Percentiles rank a stretch among this genome's conserved stretches.
Conservation (phyloP, 1,140 invertebrate genomes). For the Lepidurus apus region DNA sequence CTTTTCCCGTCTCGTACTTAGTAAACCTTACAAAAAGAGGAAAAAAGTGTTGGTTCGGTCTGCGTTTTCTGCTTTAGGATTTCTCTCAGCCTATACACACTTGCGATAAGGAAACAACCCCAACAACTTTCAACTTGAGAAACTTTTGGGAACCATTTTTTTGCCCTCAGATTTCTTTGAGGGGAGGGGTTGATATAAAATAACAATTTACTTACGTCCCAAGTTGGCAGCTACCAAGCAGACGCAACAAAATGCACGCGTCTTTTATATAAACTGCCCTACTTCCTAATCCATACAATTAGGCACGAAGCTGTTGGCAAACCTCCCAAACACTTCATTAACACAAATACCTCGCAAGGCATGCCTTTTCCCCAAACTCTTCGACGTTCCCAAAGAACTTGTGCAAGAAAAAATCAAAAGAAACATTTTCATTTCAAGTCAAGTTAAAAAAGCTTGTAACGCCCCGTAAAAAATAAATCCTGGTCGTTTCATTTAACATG, state of each 20-base stretch:
- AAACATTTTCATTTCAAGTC: background rate
- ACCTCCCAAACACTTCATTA: constrained; percentile 18
- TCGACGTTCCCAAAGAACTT: background rate
- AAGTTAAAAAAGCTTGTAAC: background rate
- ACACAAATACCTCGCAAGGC: background rate
- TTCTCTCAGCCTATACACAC: no score
- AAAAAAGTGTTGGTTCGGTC: background rate
- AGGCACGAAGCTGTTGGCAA: constrained; percentile 8
- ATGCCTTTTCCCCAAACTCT: background rate
- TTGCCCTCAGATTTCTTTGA: no score
- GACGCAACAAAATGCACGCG: background rate
- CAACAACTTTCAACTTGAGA: no score
- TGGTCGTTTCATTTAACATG: background rate
- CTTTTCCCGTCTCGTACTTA: background rate
- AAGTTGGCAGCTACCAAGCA: background rate
- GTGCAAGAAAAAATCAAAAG: background rate
- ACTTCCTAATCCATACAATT: constrained; percentile 22
- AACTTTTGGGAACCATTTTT: no score
- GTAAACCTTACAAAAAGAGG: background rate
- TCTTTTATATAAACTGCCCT: background rate
- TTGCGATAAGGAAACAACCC: no score
- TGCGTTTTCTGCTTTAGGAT: no score
- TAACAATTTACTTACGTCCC: background rate
- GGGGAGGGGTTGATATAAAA: no score
- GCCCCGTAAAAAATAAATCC: background rate